Conservation (phyloP, 2,113 vertebrate genomes). For the Hystrix brachyura region DNA sequence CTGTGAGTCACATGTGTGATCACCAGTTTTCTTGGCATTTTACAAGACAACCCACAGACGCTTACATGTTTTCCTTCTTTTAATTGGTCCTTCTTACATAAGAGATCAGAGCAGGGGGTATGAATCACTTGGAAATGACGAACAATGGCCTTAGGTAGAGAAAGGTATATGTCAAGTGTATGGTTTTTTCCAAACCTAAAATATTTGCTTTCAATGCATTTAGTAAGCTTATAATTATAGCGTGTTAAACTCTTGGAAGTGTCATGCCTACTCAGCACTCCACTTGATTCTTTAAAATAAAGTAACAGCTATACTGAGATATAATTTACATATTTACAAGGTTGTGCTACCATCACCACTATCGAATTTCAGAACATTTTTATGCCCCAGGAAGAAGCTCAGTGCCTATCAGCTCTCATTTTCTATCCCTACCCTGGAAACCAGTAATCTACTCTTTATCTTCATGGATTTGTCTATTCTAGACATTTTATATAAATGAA, state of each 20-base stretch:
- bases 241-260: slow-evolving; percentile 38
- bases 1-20: neutral
- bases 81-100: slow-evolving; percentile 16
- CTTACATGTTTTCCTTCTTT: slow-evolving; percentile 20
- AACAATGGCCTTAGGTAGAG: slow-evolving; percentile 48
- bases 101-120: neutral
- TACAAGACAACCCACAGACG: neutral
- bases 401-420: neutral
- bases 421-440: neutral
- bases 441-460: neutral
- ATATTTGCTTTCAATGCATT: slow-evolving; percentile 66
- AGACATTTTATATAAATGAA: neutral
- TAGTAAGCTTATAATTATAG: slow-evolving; percentile 70
- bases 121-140: slow-evolving; percentile 71
- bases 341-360: neutral
- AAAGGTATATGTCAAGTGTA: slow-evolving; percentile 47
- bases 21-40: neutral
- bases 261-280: slow-evolving; percentile 61
- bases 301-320: slow-evolving; percentile 34
- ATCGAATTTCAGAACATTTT: slow-evolving; percentile 49
- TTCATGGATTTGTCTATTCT: slow-evolving; percentile 27
- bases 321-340: slow-evolving; percentile 40
- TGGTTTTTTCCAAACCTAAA: slow-evolving; percentile 65
- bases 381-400: neutral
- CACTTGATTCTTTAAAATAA: neutral